Evolutionary conservation across 2,888 invertebrate species (phyloP).

Genomic region (Mesorhabditis spiculigera): DNA sequence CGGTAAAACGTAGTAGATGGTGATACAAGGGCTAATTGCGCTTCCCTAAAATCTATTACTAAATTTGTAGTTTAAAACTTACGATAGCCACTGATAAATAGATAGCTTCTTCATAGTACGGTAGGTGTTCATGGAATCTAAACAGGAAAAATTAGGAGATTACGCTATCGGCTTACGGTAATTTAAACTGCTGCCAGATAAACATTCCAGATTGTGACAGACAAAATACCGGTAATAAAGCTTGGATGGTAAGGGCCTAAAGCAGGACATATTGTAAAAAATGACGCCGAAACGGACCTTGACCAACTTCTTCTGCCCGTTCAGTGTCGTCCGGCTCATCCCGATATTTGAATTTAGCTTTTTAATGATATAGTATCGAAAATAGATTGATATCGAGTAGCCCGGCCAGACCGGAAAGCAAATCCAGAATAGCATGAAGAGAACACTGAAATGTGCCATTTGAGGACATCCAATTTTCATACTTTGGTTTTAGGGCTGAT

Average conservation of each 20-base stretch:
- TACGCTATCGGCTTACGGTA: neutral
- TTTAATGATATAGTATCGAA: neutral
- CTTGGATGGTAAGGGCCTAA: slow-evolving; percentile 4
- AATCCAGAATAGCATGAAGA: neutral
- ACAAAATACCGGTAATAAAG: neutral
- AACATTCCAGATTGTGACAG: neutral
- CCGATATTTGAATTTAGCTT: neutral
- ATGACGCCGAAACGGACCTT: neutral
- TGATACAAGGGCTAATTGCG: neutral
- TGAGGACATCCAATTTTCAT: too few relatives aligned
- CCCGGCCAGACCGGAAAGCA: neutral
- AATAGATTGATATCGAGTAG: neutral
- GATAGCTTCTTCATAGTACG: neutral
- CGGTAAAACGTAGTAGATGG: neutral
- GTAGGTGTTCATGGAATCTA: neutral
- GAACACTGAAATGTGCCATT: neutral
- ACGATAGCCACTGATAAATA: neutral
- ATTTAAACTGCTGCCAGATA: neutral
- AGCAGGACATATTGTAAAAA: neutral
- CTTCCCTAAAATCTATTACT: too few relatives aligned
- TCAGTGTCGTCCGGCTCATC: neutral
- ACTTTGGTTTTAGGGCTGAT: too few relatives aligned
- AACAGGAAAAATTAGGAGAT: too few relatives aligned
- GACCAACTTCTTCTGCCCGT: slow-evolving; percentile 1
- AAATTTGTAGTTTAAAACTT: too few relatives aligned